Base-by-base conservation (phyloP, 2,113 vertebrate species). In the Paradisaea rubra region DNA sequence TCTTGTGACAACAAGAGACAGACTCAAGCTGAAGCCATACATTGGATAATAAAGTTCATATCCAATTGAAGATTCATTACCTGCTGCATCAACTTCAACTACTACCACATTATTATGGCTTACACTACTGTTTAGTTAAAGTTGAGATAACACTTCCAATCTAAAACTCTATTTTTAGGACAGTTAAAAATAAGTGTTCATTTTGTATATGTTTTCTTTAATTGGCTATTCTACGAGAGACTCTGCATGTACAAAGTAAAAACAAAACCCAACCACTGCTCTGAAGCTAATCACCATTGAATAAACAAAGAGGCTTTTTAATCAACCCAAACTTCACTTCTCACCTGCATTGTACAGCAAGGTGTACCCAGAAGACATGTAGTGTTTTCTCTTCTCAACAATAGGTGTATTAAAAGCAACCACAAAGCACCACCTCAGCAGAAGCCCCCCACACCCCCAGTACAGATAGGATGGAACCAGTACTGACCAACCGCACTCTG, bases 1-100 rank as follows among this genome's bases (percentile, higher is more conserved):
- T 97, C 95, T 94, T 95, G 91, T 97, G 96, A 96, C 95, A 97
- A 95, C 91, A 95, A 96, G 91, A 95, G 95, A 94, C 82, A 90
- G 87, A 64, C 93, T 97, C 94, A 79, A 92, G 93, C 88, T 85
- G 91, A 96, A 97, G 71, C 74, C 94, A 83, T 91, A 87, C 70
- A 79, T 81, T 94, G 69, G 70, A 95, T 95, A 97, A 96, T 95
- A 95, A 95, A 96, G 94, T 93, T 94, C 95, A 91, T 63, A 88
- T 69, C 85, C 84, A 86, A 68, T 31, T 76, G 82, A 91, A 96
- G 96, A 96, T 97, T 96, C 94, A 96, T 93, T 93, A 96, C 96
- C 92, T 94, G 91, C 94, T 91, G 87, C 1, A 44, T 93, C 76
- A 78, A 25, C 85, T 88, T 77, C 83, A 72, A 83, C 91, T 95